Base-by-base conservation (phyloP, 2,113 vertebrate species). In the Trichechus manatus region DNA sequence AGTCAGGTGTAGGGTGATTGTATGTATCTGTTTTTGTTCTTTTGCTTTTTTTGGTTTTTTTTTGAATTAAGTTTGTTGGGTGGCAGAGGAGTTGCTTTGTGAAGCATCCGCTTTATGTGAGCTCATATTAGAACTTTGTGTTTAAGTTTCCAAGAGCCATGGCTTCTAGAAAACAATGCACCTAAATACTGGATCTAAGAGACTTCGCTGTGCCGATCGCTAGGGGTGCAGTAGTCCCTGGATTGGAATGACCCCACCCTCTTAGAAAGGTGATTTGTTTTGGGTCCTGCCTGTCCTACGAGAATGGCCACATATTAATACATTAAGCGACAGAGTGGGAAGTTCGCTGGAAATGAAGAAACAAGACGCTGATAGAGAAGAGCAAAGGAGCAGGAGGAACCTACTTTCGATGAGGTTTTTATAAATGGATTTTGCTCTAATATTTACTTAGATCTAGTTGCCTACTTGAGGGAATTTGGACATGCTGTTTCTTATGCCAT, bases 21-120 rank as follows among this genome's bases (percentile, higher is more conserved):
- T 59, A 17, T 81, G n/a, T 50, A 9, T 78, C 4, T 89, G 74
- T 70, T 95, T 94, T 61, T 44, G 23, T 47, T 27, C 50, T 91
- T 56, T 56, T 61, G 61, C 31, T 79, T 91, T 91, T 50, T 20
- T 90, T 72, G 15, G 75, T 93, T 89, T 74, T 10, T 83, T 95
- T 91, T 87, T 39, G 56, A 91, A 79, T 56, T 70, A 15, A 59
- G 23, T 80, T 47, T 70, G 19, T 80, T 97, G 56, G 36, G 23
- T 59, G 59, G 27, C 4, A 8, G 31, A 77, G 1, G 17, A 36
- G 25, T 87, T 87, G n/a, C 63, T 83, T 84, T 77, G 27, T 50
- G 59, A 81, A 22, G 3, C 33, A 31, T 81, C 19, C 3, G 56
- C 6, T 6, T 66, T 50, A 25, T 36, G 39, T 79, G 63, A 75